phyloP scores from a whole-genome alignment of 2,888 invertebrate genomes.

The Mesoligia furuncula region DNA sequence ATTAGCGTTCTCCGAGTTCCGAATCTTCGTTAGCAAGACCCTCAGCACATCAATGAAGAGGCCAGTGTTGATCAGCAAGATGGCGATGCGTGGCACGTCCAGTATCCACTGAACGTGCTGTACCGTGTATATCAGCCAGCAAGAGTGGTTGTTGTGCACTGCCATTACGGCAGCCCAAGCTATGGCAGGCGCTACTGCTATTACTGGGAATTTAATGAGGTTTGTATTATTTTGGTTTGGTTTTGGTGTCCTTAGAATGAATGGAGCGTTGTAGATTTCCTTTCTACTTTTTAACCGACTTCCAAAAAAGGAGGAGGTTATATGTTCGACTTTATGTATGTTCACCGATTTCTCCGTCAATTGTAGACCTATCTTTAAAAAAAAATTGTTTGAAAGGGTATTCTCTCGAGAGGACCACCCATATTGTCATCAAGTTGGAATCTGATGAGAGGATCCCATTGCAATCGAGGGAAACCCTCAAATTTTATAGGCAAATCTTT shows the following conservation, averaged over 20 bases:
- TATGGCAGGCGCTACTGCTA: slow-evolving; percentile 88
- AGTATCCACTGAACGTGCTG: slow-evolving; percentile 91
- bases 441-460: no score
- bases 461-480: no score
- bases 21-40: slow-evolving; percentile 91
- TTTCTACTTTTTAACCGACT: neutral
- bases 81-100: slow-evolving; percentile 90
- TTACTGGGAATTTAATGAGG: slow-evolving; percentile 70
- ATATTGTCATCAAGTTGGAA: no score
- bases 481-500: no score
- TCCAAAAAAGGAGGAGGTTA: no score
- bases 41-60: slow-evolving; percentile 92
- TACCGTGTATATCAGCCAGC: slow-evolving; percentile 91
- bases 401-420: no score
- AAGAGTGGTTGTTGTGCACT: slow-evolving; percentile 87
- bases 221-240: neutral
- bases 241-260: neutral
- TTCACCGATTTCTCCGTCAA: no score
- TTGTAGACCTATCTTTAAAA: no score
- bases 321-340: no score
- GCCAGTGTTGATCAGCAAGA: slow-evolving; percentile 90
- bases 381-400: no score
- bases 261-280: neutral
- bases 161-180: slow-evolving; percentile 90
- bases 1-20: slow-evolving; percentile 87